Conservation (phyloP, 2,888 invertebrate species). For the Germaria angustata region DNA sequence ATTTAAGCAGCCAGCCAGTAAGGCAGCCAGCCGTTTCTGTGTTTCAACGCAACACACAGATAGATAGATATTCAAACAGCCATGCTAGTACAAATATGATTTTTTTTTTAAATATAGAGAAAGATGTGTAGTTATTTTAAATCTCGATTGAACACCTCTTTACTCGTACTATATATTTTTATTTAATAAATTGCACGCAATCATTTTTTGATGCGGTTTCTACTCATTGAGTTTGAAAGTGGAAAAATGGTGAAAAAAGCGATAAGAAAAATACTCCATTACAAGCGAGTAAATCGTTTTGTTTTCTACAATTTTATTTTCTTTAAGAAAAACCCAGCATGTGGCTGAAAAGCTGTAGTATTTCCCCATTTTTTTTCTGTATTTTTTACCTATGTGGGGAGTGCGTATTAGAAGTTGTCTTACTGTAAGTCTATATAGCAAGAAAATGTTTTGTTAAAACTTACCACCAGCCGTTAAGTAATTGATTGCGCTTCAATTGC, state of each 20-base stretch:
- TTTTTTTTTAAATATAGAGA: background rate
- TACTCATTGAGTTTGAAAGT: constrained; percentile 29
- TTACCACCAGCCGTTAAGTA: constrained; percentile 76
- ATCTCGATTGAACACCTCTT: constrained; percentile 63
- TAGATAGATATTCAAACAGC: background rate
- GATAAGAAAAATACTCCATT: constrained; percentile 58
- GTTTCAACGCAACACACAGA: background rate
- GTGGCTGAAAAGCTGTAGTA: constrained; percentile 60
- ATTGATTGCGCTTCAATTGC: constrained; percentile 76
- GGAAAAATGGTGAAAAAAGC: background rate
- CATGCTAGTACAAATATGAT: background rate
- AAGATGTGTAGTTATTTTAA: constrained; percentile 31
- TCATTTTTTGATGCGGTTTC: constrained; percentile 66
- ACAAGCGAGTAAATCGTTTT: constrained; percentile 66
- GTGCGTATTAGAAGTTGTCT: constrained; percentile 55
- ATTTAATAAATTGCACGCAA: constrained; percentile 71
- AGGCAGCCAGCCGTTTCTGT: constrained; percentile 4
- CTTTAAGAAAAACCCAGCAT: constrained; percentile 65
- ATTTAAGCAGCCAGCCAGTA: background rate
- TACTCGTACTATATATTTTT: constrained; percentile 38
- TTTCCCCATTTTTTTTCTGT: constrained; percentile 35
- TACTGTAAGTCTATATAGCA: background rate
- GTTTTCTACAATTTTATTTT: constrained; percentile 56
- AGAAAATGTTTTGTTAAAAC: constrained; percentile 29
- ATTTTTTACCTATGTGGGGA: constrained; percentile 26